Base-by-base conservation (phyloP, 2,797 vertebrate species). In the Enteromius anoplus region DNA sequence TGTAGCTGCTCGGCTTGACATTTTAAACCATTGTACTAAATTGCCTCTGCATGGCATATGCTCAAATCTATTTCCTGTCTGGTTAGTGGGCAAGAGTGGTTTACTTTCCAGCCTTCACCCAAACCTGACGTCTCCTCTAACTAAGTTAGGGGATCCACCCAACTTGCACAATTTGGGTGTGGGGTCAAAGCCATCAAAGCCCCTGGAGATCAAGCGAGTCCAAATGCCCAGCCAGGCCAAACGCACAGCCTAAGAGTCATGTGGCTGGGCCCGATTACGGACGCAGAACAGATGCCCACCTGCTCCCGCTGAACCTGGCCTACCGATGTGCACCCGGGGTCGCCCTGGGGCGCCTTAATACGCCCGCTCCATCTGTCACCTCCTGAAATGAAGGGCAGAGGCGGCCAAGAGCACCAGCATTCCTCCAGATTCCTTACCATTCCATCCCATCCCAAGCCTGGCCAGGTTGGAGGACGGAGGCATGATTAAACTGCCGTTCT, bases 201-300 rank as follows among this genome's bases (percentile, higher is more conserved):
- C 34, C 19, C 9, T 47, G 69, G 66, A 80, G 65, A 62, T 60
- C 66, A 78, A 79, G 79, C 64, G 8, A 14, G 29, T 76, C 82
- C 64, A 84, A 86, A 82, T 82, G 81, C 32, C 65, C 58, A 42
- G 84, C 32, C 84, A 87, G 32, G 82, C 87, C 86, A 87, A 91
- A 90, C 91, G 88, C 91, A 82, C 93, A 86, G 86, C 89, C 85
- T 93, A 93, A 91, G 92, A 90, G 91, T 91, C 89, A 89, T 90
- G 92, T 90, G 81, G 89, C 87, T 88, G 92, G 90, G 91, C 93
- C 90, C 89, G 91, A 94, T 94, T 93, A 93, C 93, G 92, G 92
- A 92, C 94, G 92, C 72, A 87, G 93, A 95, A 93, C 94, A 94
- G 94, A 94, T 95, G 94, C 94, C 94, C 94, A 94, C 94, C 93